phyloP scores from a whole-genome alignment of 1,140 invertebrate genomes.

The Aplysia californica region DNA sequence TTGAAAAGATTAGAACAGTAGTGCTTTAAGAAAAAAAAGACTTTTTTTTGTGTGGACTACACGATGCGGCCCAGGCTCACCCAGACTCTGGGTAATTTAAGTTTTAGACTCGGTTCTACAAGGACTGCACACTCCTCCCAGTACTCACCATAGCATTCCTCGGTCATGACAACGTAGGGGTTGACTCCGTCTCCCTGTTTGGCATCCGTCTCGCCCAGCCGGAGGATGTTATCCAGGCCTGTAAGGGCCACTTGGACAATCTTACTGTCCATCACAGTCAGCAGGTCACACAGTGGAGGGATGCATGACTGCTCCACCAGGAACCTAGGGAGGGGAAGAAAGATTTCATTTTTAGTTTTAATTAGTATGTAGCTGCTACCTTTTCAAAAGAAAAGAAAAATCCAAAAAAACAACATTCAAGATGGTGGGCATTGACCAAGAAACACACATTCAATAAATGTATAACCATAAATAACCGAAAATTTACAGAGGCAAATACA shows the following conservation, averaged over 20 bases:
- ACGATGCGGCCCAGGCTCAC: not conserved
- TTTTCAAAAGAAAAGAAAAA: not conserved
- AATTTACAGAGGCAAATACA: no score
- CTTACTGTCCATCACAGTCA: slow-evolving; percentile 94
- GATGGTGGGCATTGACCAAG: no score
- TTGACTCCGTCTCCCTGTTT: slow-evolving; percentile 79
- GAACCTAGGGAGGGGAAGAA: slow-evolving; percentile 49
- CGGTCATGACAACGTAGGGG: slow-evolving; percentile 90
- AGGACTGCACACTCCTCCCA: not conserved
- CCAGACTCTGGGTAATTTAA: not conserved
- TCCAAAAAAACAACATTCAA: not conserved
- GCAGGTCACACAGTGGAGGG: slow-evolving; percentile 91
- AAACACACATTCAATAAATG: no score
- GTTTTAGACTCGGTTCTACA: no score
- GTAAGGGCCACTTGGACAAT: slow-evolving; percentile 98
- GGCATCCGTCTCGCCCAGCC: slow-evolving; percentile 88
- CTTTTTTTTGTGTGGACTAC: no score
- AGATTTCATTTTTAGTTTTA: no score
- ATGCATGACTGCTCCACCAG: slow-evolving; percentile 81
- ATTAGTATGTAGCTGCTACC: not conserved
- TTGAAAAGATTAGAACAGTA: no score
- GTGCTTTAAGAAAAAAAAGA: no score
- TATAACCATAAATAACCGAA: no score
- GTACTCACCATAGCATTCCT: slow-evolving; percentile 91
- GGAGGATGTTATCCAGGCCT: slow-evolving; percentile 95